These are phyloP conservation scores for Aelia acuminata DNA, from an alignment of 2,888 invertebrate species.

Conservation along the genomic window DNA sequence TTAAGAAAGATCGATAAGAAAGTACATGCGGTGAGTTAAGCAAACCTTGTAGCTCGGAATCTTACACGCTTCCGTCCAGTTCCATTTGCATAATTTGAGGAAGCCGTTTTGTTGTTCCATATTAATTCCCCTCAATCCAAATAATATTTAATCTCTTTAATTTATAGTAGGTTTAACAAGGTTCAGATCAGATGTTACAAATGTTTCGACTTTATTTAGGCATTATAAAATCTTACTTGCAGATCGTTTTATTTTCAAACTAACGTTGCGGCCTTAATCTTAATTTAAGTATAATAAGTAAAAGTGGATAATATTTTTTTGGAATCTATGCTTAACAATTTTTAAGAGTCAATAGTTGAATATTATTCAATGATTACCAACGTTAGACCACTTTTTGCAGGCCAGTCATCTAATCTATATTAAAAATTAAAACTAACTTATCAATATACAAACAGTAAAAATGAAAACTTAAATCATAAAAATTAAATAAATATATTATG, in stretches of 20 bases:
- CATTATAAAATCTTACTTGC: not conserved
- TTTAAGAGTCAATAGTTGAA: no score
- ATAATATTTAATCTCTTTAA: not conserved
- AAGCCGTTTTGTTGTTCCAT: not conserved
- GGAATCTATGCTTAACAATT: no score
- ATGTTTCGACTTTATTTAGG: not conserved
- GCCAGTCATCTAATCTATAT: no score
- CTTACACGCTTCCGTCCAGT: constrained; percentile 1
- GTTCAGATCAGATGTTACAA: not conserved
- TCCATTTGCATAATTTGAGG: not conserved
- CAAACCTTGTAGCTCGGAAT: not conserved
- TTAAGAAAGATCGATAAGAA: not conserved
- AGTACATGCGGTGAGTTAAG: not conserved
- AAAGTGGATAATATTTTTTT: no score
- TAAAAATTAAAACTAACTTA: no score
- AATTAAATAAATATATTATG: no score
- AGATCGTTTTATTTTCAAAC: not conserved
- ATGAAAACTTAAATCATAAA: no score
- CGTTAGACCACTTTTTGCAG: no score
- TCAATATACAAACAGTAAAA: no score
- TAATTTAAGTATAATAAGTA: not conserved
- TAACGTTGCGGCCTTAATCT: not conserved
- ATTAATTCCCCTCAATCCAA: not conserved
- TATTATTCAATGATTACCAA: no score
- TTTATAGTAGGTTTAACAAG: not conserved